Base-by-base conservation (phyloP, 2,797 vertebrate genomes). In the Limnodromus scolopaceus region DNA sequence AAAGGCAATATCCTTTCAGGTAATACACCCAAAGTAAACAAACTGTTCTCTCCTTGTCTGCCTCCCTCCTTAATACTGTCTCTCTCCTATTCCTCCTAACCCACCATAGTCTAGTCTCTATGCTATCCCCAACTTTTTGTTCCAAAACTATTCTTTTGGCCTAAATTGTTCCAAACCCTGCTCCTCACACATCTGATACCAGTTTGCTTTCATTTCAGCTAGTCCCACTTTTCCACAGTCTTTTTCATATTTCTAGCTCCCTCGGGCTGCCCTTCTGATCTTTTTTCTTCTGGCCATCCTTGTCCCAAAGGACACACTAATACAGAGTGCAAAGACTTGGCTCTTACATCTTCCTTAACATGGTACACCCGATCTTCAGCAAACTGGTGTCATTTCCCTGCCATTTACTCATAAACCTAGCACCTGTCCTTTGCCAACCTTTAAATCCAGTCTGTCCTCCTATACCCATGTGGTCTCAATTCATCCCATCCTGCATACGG, bases 391-490 rank as follows among this genome's bases (percentile, higher is more conserved):
- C 8, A 25, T 34, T 81, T 81, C 43, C 43, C 24, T 19, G 20
- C 24, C 36, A 4, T 14, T 81, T 45, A 51, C 34, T 54, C 69
- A 49, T 38, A 81, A 76, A 32, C 25, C 30, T 19, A 30, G 24
- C 43, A 39, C 17, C 24, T 24, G 16, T 27, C 43, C 51, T 65
- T 36, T 22, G 19, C 39, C 46, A 72, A 6, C 34, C 34, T 58
- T 53, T 28, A 43, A 27, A 38, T 10, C 11, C 41, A 28, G 23
- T 4, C 48, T 27, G 51, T 11, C 36, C 54, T 65, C n/a, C 54
- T 39, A 2, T 0, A 38, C 25, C 30, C 4, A 4, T 2, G 0
- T 9, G 36, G 39, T 14, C 46, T 36, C 16, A 20, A 32, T 5
- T 27, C 39, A 3, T 45, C 12, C 20, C 34, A 7, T 8, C 27